A percentile compares a stretch with the other conserved stretches of the same genome.
These are phyloP conservation scores for Myzus persicae DNA, from an alignment of 1,140 invertebrate genomes.

Conservation along the genomic window DNA sequence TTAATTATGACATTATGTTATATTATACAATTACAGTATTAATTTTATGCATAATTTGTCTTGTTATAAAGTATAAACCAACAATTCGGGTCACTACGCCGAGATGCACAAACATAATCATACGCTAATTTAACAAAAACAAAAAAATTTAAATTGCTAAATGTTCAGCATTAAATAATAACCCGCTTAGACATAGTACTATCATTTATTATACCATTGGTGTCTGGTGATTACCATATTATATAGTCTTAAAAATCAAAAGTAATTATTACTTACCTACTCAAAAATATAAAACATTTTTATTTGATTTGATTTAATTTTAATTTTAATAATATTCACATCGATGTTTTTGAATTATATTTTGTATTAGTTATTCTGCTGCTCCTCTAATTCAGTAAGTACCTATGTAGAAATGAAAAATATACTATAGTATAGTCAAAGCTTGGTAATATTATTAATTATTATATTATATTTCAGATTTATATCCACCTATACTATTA, in stretches of 20 bases:
- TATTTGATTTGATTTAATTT: no score
- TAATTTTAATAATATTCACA: background rate
- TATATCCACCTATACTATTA: background rate
- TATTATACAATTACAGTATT: background rate
- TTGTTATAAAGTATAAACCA: background rate
- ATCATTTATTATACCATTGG: background rate
- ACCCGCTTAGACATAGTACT: background rate
- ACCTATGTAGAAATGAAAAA: background rate
- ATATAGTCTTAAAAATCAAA: background rate
- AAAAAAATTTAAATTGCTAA: background rate
- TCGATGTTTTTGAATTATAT: background rate
- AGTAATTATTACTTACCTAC: background rate
- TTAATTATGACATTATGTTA: background rate
- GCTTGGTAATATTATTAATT: no score
- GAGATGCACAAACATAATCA: slow-evolving; percentile 5
- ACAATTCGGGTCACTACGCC: slow-evolving; percentile 14
- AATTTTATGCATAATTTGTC: slow-evolving; percentile 4
- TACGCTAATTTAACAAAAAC: background rate
- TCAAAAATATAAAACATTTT: background rate
- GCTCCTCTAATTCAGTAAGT: background rate
- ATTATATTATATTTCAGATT: no score
- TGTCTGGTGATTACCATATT: background rate
- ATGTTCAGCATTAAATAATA: background rate
- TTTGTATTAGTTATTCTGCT: background rate
- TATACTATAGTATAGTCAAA: no score